Evolutionary conservation across 2,888 invertebrate species (phyloP).

Genomic region (Helobdella robusta): DNA sequence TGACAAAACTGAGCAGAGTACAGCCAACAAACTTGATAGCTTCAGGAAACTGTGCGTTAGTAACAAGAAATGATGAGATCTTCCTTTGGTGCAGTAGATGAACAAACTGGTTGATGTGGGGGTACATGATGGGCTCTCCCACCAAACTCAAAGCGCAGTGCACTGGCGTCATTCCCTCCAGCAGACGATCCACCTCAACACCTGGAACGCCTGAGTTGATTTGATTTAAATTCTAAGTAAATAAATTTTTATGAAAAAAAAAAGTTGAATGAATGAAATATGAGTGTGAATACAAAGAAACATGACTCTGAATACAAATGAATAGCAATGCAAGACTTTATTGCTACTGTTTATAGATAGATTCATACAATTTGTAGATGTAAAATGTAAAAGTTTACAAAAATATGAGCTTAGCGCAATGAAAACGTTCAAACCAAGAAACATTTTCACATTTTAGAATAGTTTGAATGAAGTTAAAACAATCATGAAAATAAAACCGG

Average conservation of each 20-base stretch:
- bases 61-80: conserved; percentile 57
- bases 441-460: background rate
- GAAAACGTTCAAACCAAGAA: background rate
- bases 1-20: background rate
- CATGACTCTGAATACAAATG: too few species aligned
- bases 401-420: background rate
- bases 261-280: too few species aligned
- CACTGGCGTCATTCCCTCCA: conserved; percentile 52
- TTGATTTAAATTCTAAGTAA: too few species aligned
- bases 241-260: too few species aligned
- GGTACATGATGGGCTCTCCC: conserved; percentile 59
- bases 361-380: conserved; percentile 11
- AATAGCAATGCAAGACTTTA: too few species aligned
- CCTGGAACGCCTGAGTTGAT: conserved; percentile 54
- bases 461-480: background rate
- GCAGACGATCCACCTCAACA: conserved; percentile 51
- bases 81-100: conserved; percentile 51
- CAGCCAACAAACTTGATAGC: conserved; percentile 51
- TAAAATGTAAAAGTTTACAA: background rate
- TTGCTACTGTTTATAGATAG: too few species aligned
- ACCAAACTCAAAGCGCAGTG: conserved; percentile 58
- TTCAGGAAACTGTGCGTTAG: conserved; percentile 58
- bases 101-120: conserved; percentile 55
- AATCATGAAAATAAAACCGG: background rate
- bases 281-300: too few species aligned